phyloP scores from a whole-genome alignment of 2,888 invertebrate species.

The Orthosia gothica region DNA sequence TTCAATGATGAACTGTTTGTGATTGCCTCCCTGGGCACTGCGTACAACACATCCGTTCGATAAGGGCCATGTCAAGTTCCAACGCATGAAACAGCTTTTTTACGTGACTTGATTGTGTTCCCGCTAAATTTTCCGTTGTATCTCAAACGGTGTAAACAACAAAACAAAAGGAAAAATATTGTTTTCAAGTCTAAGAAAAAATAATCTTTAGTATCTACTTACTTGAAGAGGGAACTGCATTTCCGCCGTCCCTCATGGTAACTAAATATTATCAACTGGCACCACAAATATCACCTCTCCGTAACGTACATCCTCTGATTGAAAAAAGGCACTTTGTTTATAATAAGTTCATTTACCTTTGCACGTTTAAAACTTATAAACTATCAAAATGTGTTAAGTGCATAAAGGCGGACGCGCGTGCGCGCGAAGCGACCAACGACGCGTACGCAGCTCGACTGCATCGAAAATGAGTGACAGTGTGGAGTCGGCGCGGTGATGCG shows the following conservation, averaged over 20 bases:
- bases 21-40: constrained; percentile 84
- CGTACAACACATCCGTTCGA: constrained; percentile 85
- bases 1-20: constrained; percentile 87
- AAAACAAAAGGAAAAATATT: constrained; percentile 36
- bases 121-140: constrained; percentile 42
- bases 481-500: constrained; percentile 82
- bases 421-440: constrained; percentile 88
- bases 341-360: constrained; percentile 78
- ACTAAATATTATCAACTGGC: constrained; percentile 83
- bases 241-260: constrained; percentile 91
- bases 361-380: constrained; percentile 81
- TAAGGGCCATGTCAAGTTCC: constrained; percentile 82
- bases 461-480: constrained; percentile 86
- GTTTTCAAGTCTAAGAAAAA: constrained; percentile 55
- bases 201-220: constrained; percentile 80
- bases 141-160: constrained; percentile 65
- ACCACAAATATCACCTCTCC: constrained; percentile 89
- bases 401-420: constrained; percentile 86
- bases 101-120: constrained; percentile 66
- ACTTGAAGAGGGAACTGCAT: constrained; percentile 91
- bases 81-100: constrained; percentile 76
- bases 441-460: constrained; percentile 91
- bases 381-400: constrained; percentile 82
- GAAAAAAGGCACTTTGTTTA: constrained; percentile 81
- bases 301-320: constrained; percentile 85